A percentile compares a stretch with the other conserved stretches of the same genome.
Evolutionary conservation across 2,113 vertebrate species (phyloP).

Genomic region (Acrocephalus arundinaceus): DNA sequence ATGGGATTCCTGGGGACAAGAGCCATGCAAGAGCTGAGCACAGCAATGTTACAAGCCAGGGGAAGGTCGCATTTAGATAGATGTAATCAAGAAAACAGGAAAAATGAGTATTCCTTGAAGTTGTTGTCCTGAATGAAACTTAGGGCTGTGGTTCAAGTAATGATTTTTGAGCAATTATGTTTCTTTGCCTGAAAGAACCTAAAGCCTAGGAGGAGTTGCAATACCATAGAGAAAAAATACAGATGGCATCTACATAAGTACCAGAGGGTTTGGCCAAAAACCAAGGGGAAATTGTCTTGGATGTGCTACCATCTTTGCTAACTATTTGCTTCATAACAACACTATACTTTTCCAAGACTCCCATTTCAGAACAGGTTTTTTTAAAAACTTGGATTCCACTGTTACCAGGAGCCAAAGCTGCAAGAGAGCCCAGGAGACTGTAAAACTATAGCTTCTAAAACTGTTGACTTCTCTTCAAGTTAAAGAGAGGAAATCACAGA

Average conservation of each 20-base stretch:
- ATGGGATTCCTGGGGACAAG: background rate
- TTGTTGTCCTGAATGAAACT: slow-evolving; percentile 17
- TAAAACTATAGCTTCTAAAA: background rate
- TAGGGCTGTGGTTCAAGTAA: background rate
- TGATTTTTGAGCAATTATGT: background rate
- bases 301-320: slow-evolving; percentile 27
- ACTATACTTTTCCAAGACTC: slow-evolving; percentile 14
- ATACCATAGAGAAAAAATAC: slow-evolving; percentile 37
- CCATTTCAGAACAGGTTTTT: background rate
- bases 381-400: background rate
- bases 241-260: slow-evolving; percentile 58
- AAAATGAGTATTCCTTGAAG: background rate
- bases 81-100: background rate
- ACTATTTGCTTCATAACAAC: slow-evolving; percentile 3
- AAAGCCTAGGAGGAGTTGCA: slow-evolving; percentile 27
- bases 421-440: background rate
- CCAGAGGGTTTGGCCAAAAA: slow-evolving; percentile 61
- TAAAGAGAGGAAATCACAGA: background rate
- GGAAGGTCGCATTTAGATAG: background rate
- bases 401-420: background rate
- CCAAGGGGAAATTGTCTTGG: slow-evolving; percentile 49
- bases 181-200: slow-evolving; percentile 47
- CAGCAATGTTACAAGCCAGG: background rate
- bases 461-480: background rate
- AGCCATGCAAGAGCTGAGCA: background rate